phyloP scores from a whole-genome alignment of 1,140 invertebrate species.

The Nixonia krombeini region DNA sequence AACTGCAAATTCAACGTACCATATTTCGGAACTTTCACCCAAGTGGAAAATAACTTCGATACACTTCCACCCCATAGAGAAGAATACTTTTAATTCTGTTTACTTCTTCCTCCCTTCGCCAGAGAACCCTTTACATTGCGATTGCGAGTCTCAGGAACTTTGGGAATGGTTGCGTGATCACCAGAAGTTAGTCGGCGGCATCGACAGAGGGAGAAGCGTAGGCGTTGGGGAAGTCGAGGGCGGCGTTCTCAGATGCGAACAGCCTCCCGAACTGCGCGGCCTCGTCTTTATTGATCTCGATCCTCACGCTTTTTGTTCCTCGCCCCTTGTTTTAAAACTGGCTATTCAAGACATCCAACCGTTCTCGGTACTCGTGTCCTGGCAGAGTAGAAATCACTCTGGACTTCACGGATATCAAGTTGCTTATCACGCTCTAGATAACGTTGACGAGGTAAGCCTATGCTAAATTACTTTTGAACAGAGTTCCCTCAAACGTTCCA shows the following conservation, averaged over 20 bases:
- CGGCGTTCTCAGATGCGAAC: constrained; percentile 79
- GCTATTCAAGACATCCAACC: constrained; percentile 91
- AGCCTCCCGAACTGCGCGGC: constrained; percentile 83
- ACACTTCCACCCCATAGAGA: no score
- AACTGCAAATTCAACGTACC: no score
- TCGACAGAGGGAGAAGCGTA: constrained; percentile 27
- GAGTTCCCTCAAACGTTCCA: constrained; percentile 34
- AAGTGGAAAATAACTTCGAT: no score
- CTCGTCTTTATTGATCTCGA: constrained; percentile 83
- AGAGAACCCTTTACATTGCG: constrained; percentile 91
- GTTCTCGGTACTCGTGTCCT: constrained; percentile 88
- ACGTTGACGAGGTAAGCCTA: constrained; percentile 71
- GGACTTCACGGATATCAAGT: constrained; percentile 89
- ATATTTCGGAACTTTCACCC: no score
- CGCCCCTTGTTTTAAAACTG: constrained; percentile 84
- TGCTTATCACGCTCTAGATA: constrained; percentile 83
- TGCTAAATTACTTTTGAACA: no score
- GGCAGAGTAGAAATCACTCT: constrained; percentile 90
- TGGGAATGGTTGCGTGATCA: constrained; percentile 93
- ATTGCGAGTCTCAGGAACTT: constrained; percentile 88
- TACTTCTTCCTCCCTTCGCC: no score
- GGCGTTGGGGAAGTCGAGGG: constrained; percentile 58
- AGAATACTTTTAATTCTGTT: no score
- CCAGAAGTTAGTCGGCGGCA: constrained; percentile 78
- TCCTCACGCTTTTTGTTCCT: constrained; percentile 85